Base-by-base conservation (phyloP, 2,113 vertebrate genomes). In the Quiscalus mexicanus region DNA sequence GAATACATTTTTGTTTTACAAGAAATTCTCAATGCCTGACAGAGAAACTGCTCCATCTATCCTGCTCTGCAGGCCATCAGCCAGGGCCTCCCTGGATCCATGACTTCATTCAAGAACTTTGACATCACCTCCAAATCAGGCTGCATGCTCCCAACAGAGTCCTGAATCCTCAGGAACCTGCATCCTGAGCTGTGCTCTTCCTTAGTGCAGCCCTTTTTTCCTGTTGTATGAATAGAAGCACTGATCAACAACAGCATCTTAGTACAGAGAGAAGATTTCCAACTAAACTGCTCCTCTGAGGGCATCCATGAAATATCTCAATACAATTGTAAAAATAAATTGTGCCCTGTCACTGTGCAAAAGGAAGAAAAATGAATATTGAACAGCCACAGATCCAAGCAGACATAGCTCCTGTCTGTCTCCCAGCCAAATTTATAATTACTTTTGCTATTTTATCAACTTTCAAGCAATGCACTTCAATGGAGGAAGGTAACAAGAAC, bases 341-440 rank as follows among this genome's bases (percentile, higher is more conserved):
- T 52, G 76, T 64, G 83, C 44, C 56, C 37, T 90, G 68, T 60
- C 73, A 90, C 80, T 56, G 44, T 64, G 90, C 37, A 60, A 88
- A 92, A 88, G 63, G 67, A 75, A 56, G 63, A 83, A 85, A 91
- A 93, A 95, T 81, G 9, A 93, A 95, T 89, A 93, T 39, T 92
- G 85, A 95, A 75, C 76, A 94, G 87, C 65, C 37, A 64, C 12
- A 2, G 83, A 77, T 28, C 30, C 82, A 88, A 83, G 24, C 68
- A 95, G 47, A 89, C 77, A 62, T 4, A 92, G 81, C 62, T 91
- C 58, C 74, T 89, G 55, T 58, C 65, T 95, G 59, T 65, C 65
- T 93, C 76, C 7, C 16, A 91, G 95, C 74, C 96, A 96, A 87
- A 84, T 59, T 87, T 89, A 67, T 95, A 95, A 96, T 95, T 91